Evolutionary conservation across 1,140 invertebrate species (phyloP), one percentile per base, ranked within the genome.

Genomic region (Protaetia brevitarsis): DNA sequence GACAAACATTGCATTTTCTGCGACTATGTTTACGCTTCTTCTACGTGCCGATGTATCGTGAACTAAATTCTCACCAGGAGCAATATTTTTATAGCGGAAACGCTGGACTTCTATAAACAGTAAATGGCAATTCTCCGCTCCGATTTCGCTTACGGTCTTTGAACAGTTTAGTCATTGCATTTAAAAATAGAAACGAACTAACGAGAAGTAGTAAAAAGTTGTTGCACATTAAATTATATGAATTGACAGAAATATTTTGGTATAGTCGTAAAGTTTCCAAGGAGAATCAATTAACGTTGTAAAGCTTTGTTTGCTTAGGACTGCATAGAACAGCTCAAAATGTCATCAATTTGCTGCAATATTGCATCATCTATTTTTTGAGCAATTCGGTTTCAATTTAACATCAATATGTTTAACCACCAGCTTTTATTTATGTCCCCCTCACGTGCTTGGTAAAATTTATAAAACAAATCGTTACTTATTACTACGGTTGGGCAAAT

Each of bases 41-140:
- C 10, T 51, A 51, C 19, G 16, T 23, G 26, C 41, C 41, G 41
- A 23, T 51, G 41, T 51, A 51, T 16, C 19, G 19, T 19, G 19
- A 19, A 19, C 41, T 19, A 8, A 23, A 51, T 51, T 51, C 19
- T 19, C 41, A 51, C 19, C 41, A 51, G 41, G 41, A 51, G 41
- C 19, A 51, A 51, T 51, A 51, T 51, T 51, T 51, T 51, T 51
- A 51, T 51, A 51, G 41, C 41, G 41, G 41, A 51, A 51, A 19
- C 41, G 41, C 41, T 23, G 41, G 16, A 51, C 41, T 51, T 51
- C 41, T 51, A 7, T 51, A 51, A 51, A 51, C 41, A 51, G 41
- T 23, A 51, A 51, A 51, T 51, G 41, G 41, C 41, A 51, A 51
- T 51, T 51, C 41, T 19, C 1, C 16, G 41, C 11, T 51, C 19